Evolutionary conservation across 2,797 vertebrate species (phyloP), one percentile per base, ranked within the genome.

Genomic region (Atherinosoma microstoma): DNA sequence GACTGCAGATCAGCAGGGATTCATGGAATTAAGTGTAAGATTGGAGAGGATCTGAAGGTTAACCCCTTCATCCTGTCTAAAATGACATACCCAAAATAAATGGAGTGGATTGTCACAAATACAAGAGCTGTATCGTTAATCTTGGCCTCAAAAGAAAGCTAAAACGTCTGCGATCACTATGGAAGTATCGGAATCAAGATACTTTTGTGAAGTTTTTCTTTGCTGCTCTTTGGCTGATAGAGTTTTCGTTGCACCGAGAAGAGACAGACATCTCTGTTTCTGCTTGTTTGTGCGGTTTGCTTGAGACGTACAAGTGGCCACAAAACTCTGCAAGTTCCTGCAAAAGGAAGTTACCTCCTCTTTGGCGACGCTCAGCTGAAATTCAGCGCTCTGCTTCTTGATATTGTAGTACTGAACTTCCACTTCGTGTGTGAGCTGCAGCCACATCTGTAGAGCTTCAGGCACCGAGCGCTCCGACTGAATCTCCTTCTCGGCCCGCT

Each of bases 321-420:
- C 36, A 2, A 38, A 15, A 40, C 13, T 40, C 38, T 40, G 47
- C 9, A 8, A 11, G 47, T 22, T 22, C n/a, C 20, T 49, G 47
- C 11, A n/a, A 49, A 22, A 22, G 47, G 10, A 13, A 15, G 34
- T 76, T 72, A 99, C 98, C 97, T 99, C 98, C 0, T 99, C 98
- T 92, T 99, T 99, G 81, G 98, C 98, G 7, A 97, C 94, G 20
- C 93, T 93, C 64, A 99, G 92, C 58, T 99, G 98, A 80, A 96
- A 94, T 94, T 99, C 98, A 0, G 98, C 98, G 34, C 91, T 97
- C 80, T 99, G 98, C 30, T 98, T 97, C 94, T 99, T 99, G 86
- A 99, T 98, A 88, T 99, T 99, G 92, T 99, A 99, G 93, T 99
- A 99, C 0, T 99, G 98, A 3, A 99, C 97, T 93, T 99, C 98